Evolutionary conservation across 2,797 vertebrate genomes (phyloP), one percentile per base, ranked within the genome.

Genomic region (Perodicticus potto): DNA sequence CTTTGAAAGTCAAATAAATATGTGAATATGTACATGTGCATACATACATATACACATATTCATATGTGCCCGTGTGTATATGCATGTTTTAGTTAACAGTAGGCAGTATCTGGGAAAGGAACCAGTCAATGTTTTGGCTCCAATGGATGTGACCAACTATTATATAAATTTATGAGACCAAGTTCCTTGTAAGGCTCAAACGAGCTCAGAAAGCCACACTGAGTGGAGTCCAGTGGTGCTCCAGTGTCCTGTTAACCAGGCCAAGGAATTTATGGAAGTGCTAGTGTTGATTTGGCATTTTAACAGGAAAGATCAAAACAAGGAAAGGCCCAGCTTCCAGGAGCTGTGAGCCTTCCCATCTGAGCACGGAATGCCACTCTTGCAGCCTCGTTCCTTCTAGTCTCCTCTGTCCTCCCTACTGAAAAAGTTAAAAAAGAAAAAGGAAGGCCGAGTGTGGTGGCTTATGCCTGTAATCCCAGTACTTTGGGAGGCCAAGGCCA

Each of bases 231-330:
- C 23, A 16, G 27, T 7, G 5, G 69, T 0, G 16, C 45, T 23
- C 40, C 1, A 32, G 3, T 0, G 59, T 45, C 3, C 2, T 3
- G 0, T 4, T 10, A 45, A 14, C 49, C 23, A 49, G 72, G 72
- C 78, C 8, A 22, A 29, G 34, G 29, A 37, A 49, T 69, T 72
- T 61, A 43, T 12, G 17, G 14, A 55, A 17, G 37, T 49, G 23
- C 23, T 4, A 23, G 82, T 57, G 69, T 61, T 7, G 17, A 29
- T 29, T 1, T 77, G 67, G 20, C 70, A 57, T 69, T 25, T 86
- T 40, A 27, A 80, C 43, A n/a, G 70, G 22, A 70, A 78, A 19
- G 78, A 22, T 37, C 17, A 78, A 45, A 55, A 49, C 23, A 9
- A 5, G 61, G 74, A 77, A n/a, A 53, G 7, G 45, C 65, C 29